Evolutionary conservation across 2,888 invertebrate genomes (phyloP).

Genomic region (Erebia epiphron): DNA sequence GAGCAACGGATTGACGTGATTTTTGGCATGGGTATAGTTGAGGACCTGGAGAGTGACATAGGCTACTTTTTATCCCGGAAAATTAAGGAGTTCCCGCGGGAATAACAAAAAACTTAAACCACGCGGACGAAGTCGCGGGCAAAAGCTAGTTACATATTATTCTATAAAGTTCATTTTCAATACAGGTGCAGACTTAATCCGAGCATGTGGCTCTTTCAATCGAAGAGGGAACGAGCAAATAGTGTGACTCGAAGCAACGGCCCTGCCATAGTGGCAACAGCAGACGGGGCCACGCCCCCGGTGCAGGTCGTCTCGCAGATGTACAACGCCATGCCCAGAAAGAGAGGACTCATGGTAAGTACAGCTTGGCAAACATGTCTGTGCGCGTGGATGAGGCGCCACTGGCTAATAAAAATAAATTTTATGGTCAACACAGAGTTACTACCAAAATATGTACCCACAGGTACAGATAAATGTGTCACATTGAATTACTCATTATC

Average conservation of each 20-base stretch:
- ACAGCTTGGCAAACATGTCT: neutral
- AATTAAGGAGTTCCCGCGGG: too few relatives aligned
- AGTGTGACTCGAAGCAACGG: conserved; percentile 38
- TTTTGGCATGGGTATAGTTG: too few relatives aligned
- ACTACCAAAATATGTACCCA: too few relatives aligned
- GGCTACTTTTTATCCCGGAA: too few relatives aligned
- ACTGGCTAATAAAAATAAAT: too few relatives aligned
- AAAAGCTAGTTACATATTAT: conserved; percentile 13
- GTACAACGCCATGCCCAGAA: conserved; percentile 50
- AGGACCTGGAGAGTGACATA: too few relatives aligned
- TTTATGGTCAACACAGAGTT: too few relatives aligned
- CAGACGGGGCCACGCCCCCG: conserved; percentile 54
- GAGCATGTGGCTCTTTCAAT: conserved; percentile 55
- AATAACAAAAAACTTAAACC: too few relatives aligned
- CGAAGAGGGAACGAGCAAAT: conserved; percentile 34
- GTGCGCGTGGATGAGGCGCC: neutral
- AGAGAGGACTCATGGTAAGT: conserved; percentile 61
- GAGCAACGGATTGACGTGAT: too few relatives aligned
- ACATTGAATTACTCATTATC: too few relatives aligned
- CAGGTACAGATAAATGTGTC: too few relatives aligned
- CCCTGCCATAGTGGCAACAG: conserved; percentile 53
- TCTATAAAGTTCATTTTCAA: conserved; percentile 30
- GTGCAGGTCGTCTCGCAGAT: conserved; percentile 54
- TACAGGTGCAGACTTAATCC: conserved; percentile 48
- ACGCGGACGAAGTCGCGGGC: too few relatives aligned